These are phyloP conservation scores for Mechanitis messenoides DNA, from an alignment of 2,888 invertebrate species.

Conservation along the genomic window DNA sequence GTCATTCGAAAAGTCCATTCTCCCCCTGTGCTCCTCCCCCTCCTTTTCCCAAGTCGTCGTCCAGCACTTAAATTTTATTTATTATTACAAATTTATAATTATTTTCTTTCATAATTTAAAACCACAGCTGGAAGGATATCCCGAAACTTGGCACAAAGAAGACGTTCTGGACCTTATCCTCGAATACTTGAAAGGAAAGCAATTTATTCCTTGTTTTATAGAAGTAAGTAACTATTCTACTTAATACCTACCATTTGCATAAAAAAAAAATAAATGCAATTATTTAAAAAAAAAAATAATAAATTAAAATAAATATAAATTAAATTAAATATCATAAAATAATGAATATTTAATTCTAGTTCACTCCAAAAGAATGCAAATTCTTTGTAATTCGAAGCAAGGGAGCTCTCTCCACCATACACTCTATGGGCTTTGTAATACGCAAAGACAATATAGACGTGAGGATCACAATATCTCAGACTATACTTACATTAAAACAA, in stretches of 20 bases:
- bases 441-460: slow-evolving; percentile 43
- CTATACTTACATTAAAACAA: slow-evolving; percentile 33
- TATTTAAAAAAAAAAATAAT: no score
- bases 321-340: no score
- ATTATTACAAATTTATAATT: no score
- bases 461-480: slow-evolving; percentile 37
- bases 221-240: slow-evolving; percentile 43
- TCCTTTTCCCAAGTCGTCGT: no score
- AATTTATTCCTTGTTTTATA: slow-evolving; percentile 59
- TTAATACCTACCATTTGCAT: not conserved
- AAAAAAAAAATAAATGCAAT: no score
- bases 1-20: no score
- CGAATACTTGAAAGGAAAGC: slow-evolving; percentile 45
- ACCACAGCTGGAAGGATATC: slow-evolving; percentile 51
- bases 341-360: slow-evolving; percentile 38
- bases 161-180: slow-evolving; percentile 54
- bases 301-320: no score
- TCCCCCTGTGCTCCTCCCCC: no score
- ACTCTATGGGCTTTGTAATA: slow-evolving; percentile 47
- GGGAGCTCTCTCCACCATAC: slow-evolving; percentile 44
- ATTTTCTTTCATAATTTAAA: no score
- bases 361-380: slow-evolving; percentile 48
- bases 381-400: slow-evolving; percentile 51
- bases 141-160: slow-evolving; percentile 54
- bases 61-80: no score